Conservation (phyloP, 2,797 vertebrate species). For the Gallinago stenura region DNA sequence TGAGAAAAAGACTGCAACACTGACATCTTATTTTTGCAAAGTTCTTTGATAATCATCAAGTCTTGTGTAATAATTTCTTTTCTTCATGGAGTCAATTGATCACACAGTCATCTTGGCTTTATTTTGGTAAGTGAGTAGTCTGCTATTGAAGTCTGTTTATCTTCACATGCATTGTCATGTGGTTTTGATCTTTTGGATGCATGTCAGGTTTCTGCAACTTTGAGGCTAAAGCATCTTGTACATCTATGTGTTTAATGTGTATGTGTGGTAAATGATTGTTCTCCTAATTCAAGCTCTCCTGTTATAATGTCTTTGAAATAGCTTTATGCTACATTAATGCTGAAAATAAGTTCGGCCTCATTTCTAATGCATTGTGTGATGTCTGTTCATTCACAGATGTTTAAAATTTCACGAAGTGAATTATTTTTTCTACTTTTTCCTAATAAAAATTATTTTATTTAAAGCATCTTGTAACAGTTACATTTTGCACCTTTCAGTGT, state of each 20-base stretch:
- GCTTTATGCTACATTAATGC: not conserved
- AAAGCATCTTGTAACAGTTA: not conserved
- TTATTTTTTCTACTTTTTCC: not conserved
- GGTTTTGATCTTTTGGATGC: not conserved
- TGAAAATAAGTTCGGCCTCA: not conserved
- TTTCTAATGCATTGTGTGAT: not conserved
- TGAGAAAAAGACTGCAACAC: not conserved
- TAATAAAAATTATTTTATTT: not conserved
- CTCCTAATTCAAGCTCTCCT: not conserved
- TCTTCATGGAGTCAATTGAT: not conserved
- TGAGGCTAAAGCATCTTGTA: not conserved
- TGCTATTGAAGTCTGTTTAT: not conserved
- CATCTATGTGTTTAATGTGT: not conserved
- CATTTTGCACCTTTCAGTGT: not conserved
- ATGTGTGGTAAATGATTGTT: not conserved
- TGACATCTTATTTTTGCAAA: not conserved
- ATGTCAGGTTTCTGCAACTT: not conserved
- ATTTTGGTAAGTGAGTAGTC: not conserved
- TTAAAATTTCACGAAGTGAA: not conserved
- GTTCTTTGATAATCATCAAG: not conserved
- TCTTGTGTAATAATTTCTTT: not conserved
- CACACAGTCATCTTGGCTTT: not conserved
- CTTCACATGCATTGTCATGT: not conserved
- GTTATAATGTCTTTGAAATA: not conserved
- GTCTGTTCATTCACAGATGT: not conserved